Evolutionary conservation across 2,888 invertebrate species (phyloP).

Genomic region (Drosophila subquinaria): DNA sequence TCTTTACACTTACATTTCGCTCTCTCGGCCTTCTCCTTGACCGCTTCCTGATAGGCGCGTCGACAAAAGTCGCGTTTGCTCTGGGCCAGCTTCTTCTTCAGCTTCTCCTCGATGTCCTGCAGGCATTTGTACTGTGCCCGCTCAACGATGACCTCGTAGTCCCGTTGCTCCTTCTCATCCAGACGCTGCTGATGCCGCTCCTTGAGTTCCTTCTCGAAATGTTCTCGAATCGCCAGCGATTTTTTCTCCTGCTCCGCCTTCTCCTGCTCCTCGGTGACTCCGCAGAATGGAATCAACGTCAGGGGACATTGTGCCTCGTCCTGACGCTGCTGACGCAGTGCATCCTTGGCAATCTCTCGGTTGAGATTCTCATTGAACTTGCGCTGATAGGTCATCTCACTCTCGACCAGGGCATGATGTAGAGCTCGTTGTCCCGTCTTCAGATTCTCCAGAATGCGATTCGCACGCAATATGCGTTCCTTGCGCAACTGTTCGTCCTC

Average conservation of each 20-base stretch:
- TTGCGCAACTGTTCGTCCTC: conserved; percentile 47
- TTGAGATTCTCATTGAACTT: conserved; percentile 8
- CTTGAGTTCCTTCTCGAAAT: not conserved
- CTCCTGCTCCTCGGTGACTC: conserved; percentile 22
- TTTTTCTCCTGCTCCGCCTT: conserved; percentile 2
- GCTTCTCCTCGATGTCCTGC: conserved; percentile 37
- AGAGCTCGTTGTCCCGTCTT: conserved; percentile 46
- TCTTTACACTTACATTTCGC: conserved; percentile 11
- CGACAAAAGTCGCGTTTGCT: conserved; percentile 7
- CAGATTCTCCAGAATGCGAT: conserved; percentile 37
- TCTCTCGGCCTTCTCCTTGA: conserved; percentile 5
- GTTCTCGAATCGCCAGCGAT: not conserved
- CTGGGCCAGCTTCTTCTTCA: not conserved
- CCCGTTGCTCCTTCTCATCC: not conserved
- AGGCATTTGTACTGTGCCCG: conserved; percentile 47
- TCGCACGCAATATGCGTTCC: conserved; percentile 55
- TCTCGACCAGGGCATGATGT: conserved; percentile 6
- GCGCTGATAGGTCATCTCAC: conserved; percentile 22
- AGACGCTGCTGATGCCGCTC: not conserved
- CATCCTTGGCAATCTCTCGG: conserved; percentile 10
- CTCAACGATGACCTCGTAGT: conserved; percentile 44
- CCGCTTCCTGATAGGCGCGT: not conserved
- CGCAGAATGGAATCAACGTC: conserved; percentile 14
- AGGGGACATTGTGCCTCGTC: conserved; percentile 3
- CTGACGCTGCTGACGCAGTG: not conserved